These are phyloP conservation scores for Sepiola atlantica DNA, from an alignment of 2,888 invertebrate species.

Conservation along the genomic window DNA sequence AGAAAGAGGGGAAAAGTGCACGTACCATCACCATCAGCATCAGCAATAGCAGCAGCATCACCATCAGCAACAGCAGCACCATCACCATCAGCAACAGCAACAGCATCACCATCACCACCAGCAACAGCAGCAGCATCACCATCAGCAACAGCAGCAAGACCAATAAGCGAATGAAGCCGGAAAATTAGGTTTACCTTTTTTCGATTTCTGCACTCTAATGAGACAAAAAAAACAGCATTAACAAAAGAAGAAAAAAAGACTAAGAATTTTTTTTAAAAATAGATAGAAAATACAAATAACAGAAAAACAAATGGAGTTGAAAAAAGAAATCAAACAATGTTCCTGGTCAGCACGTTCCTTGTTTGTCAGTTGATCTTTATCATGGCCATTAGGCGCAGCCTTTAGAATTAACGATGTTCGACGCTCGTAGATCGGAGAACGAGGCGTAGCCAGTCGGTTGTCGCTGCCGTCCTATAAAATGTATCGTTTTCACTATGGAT, in stretches of 20 bases:
- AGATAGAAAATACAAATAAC: background rate
- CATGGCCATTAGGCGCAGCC: background rate
- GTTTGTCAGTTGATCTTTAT: conserved; percentile 32
- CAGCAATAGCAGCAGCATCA: too few relatives aligned
- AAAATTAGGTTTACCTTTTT: background rate
- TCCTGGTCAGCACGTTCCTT: background rate
- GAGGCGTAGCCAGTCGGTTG: conserved; percentile 32
- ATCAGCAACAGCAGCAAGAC: background rate
- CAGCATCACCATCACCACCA: background rate
- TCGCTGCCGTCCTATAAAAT: conserved; percentile 32
- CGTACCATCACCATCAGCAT: too few relatives aligned
- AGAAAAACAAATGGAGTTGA: background rate
- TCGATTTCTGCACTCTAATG: background rate
- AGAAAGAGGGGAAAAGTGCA: too few relatives aligned
- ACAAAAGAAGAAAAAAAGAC: background rate
- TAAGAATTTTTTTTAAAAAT: background rate
- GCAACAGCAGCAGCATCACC: background rate
- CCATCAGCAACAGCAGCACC: background rate
- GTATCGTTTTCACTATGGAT: conserved; percentile 8
- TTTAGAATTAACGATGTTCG: conserved; percentile 21
- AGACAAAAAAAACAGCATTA: background rate
- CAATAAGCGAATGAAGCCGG: background rate
- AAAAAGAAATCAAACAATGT: background rate
- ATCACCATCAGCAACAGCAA: background rate
- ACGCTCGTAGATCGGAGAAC: conserved; percentile 32